Base-by-base conservation (phyloP, 2,797 vertebrate genomes). In the Yasuhikotakia modesta region DNA sequence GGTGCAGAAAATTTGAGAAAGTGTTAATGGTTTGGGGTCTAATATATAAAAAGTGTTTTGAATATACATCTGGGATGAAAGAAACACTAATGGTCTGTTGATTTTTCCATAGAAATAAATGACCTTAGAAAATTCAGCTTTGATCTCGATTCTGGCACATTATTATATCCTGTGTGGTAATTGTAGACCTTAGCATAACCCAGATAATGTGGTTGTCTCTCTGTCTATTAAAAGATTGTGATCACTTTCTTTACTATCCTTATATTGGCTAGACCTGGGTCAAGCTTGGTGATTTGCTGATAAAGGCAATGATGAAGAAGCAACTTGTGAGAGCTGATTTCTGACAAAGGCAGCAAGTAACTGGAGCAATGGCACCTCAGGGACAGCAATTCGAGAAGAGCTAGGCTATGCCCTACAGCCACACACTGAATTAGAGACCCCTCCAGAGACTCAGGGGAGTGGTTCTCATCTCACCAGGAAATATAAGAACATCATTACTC, bases 401-500 rank as follows among this genome's bases (percentile, higher is more conserved):
- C 73, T 80, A 76, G 70, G 81, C 83, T 74, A 76, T 65, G 78
- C 75, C 83, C 77, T 72, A 78, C 67, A 84, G 80, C 67, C 65
- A 80, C 80, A 75, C 39, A 69, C 69, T 84, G 83, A 84, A 84
- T 82, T 84, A 84, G 80, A 81, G 60, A 74, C 70, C 81, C 81
- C 88, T 87, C 27, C 0, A 77, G 86, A 85, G 78, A 70, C 60
- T 68, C 30, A 57, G 82, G 85, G 72, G 78, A 82, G 80, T 13
- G 77, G 82, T 86, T 80, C 78, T 80, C 68, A 80, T 83, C 83
- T 79, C 84, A 84, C 79, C 72, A 78, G 90, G 88, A 91, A 90
- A 91, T 88, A 84, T 67, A 77, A 90, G 80, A 78, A 86, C 85
- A 84, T 87, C 81, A 79, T 85, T 84, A 83, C 84, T 80, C 77